Conservation (phyloP, 2,797 vertebrate species). For the Urophycis tenuis region DNA sequence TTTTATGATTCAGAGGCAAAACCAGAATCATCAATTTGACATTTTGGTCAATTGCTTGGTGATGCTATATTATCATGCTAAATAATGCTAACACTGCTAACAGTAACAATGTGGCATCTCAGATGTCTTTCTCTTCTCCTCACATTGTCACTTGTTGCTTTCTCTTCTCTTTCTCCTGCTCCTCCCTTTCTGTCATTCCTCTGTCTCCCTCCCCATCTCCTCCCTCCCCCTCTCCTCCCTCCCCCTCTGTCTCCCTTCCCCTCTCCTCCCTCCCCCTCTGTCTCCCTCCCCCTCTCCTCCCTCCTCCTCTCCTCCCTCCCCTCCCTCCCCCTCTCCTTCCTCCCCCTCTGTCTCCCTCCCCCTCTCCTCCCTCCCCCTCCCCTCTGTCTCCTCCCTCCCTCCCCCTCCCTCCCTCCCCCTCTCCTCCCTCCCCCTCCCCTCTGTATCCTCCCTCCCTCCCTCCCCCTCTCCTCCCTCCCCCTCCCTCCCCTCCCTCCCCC, state of each 20-base stretch:
- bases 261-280: background rate
- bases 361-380: conserved; percentile 1
- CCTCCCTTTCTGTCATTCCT: conserved; percentile 21
- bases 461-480: conserved; percentile 36
- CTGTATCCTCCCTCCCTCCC: background rate
- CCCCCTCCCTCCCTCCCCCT: conserved; percentile 37
- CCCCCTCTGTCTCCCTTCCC: conserved; percentile 1
- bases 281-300: conserved; percentile 30
- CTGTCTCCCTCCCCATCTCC: conserved; percentile 10
- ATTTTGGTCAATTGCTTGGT: no score
- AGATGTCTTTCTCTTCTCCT: background rate
- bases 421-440: background rate
- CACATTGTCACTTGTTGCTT: conserved; percentile 35
- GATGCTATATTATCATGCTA: no score
- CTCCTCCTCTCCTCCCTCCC: background rate
- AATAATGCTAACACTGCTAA: no score
- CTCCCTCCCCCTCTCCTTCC: conserved; percentile 27
- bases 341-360: background rate
- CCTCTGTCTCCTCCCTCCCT: background rate
- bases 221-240: conserved; percentile 12
- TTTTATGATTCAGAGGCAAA: no score
- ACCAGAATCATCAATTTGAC: no score
- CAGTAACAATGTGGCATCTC: no score
- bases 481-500: conserved; percentile 31
- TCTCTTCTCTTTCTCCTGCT: conserved; percentile 32